A percentile compares a stretch with the other conserved stretches of the same genome.
Conservation (phyloP, 2,888 invertebrate species). For the Stenotaenia linearis region DNA sequence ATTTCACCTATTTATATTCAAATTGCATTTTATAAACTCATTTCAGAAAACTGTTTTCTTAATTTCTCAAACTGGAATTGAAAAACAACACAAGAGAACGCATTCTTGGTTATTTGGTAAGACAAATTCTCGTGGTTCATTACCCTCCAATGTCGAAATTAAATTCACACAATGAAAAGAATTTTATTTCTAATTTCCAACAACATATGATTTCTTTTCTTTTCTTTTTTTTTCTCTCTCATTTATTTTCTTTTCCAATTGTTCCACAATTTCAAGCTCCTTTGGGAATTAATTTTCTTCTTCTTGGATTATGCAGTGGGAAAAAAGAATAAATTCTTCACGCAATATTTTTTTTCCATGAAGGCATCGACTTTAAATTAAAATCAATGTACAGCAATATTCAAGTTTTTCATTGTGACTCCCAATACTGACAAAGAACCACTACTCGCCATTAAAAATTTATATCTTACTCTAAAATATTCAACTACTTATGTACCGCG, state of each 20-base stretch:
- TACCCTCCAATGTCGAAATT: neutral
- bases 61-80: too few species aligned
- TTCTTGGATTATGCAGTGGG: neutral
- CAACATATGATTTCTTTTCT: neutral
- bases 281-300: neutral
- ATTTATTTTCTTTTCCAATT: neutral
- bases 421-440: neutral
- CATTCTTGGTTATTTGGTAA: neutral
- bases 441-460: neutral
- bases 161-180: neutral
- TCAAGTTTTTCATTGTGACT: neutral
- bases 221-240: neutral
- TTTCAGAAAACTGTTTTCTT: too few species aligned
- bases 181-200: slow-evolving; percentile 4
- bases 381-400: neutral
- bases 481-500: neutral
- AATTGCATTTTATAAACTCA: too few species aligned
- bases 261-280: neutral
- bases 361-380: too few species aligned
- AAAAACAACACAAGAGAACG: neutral
- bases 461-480: neutral
- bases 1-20: too few species aligned
- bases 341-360: neutral
- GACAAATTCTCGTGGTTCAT: neutral
- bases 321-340: neutral